Conservation (phyloP, 2,888 invertebrate species). For the Calliscelio sp. region DNA sequence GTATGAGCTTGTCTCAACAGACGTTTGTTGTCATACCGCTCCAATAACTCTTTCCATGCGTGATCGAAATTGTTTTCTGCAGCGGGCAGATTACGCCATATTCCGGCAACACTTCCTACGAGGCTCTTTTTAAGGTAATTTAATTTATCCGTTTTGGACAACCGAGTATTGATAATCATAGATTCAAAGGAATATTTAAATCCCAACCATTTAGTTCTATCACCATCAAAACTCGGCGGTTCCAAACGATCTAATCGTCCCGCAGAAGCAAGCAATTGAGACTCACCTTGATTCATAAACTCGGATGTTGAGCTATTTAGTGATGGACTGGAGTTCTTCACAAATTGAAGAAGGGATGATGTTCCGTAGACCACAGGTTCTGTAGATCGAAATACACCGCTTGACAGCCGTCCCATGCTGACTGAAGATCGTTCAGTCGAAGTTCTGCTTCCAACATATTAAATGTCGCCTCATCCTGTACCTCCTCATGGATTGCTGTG, state of each 20-base stretch:
- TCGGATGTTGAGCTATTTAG: too few relatives aligned
- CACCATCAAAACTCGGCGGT: slow-evolving; percentile 10
- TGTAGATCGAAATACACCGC: neutral
- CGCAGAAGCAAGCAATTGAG: neutral
- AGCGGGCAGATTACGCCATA: neutral
- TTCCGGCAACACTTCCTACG: neutral
- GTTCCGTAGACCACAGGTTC: neutral
- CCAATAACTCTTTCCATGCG: slow-evolving; percentile 37
- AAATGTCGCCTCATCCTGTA: neutral
- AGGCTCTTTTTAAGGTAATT: slow-evolving; percentile 7
- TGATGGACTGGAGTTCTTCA: neutral
- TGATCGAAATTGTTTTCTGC: neutral
- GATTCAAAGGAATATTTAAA: slow-evolving; percentile 12
- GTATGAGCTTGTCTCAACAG: slow-evolving; percentile 38
- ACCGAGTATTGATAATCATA: slow-evolving; percentile 5
- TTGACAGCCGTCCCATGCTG: slow-evolving; percentile 10
- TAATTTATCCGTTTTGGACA: slow-evolving; percentile 6
- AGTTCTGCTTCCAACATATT: neutral
- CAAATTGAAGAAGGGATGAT: neutral
- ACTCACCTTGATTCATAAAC: neutral
- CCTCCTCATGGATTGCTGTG: neutral
- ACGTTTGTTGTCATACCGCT: slow-evolving; percentile 38
- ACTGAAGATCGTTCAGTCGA: neutral
- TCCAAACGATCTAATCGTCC: neutral
- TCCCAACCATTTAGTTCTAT: neutral